A percentile compares a stretch with the other conserved stretches of the same genome.
These are phyloP conservation scores for Cacatua alba DNA, from an alignment of 2,113 vertebrate species.

Conservation along the genomic window DNA sequence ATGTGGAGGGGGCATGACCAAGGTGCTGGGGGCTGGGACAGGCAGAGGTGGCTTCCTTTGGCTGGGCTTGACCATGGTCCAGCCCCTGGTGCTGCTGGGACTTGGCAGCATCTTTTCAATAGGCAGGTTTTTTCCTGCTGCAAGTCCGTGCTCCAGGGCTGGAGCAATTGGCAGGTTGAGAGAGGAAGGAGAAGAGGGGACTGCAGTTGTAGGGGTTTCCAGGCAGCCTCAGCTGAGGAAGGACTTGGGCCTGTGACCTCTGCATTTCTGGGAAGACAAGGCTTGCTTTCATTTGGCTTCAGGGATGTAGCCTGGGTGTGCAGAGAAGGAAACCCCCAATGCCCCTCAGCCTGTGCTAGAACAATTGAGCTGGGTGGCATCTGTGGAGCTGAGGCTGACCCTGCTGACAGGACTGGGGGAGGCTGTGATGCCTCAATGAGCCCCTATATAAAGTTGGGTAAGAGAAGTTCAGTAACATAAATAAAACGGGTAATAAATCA, in stretches of 20 bases:
- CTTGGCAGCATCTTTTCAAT: not conserved
- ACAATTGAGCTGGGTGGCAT: not conserved
- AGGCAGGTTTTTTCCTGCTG: not conserved
- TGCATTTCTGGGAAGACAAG: not conserved
- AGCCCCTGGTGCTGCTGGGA: not conserved
- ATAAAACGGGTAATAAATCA: not conserved
- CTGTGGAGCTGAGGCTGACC: not conserved
- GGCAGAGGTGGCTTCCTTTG: not conserved
- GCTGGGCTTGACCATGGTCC: rapidly evolving
- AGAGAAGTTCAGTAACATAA: not conserved
- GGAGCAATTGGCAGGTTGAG: not conserved
- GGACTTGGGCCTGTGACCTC: not conserved
- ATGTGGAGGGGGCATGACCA: rapidly evolving
- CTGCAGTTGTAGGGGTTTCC: not conserved
- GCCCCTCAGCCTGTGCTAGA: not conserved
- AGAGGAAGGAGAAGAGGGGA: not conserved
- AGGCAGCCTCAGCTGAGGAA: not conserved
- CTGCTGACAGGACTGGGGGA: not conserved
- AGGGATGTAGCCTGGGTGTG: not conserved
- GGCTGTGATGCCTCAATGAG: not conserved
- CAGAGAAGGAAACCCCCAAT: not conserved
- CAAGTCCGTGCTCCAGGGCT: rapidly evolving
- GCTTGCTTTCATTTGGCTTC: not conserved
- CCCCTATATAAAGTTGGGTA: not conserved
- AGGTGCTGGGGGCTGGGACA: not conserved